phyloP scores from a whole-genome alignment of 2,888 invertebrate species.

The Ecliptopera silaceata region DNA sequence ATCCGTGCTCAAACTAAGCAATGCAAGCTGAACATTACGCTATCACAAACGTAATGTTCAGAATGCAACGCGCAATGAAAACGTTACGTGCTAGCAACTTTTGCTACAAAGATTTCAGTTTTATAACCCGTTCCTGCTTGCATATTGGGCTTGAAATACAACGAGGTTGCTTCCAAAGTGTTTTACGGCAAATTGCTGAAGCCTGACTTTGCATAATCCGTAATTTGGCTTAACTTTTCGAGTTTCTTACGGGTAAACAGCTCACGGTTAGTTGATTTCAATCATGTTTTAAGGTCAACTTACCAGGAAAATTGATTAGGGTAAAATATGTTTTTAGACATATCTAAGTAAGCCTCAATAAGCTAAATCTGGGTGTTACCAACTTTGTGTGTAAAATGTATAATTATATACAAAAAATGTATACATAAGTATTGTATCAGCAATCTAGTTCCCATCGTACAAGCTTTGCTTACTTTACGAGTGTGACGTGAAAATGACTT shows the following conservation, averaged over 20 bases:
- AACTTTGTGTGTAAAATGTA: too few species aligned
- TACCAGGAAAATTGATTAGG: too few species aligned
- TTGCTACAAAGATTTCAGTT: constrained; percentile 47
- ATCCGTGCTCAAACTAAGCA: constrained; percentile 41
- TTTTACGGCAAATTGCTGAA: constrained; percentile 18
- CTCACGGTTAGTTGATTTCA: not conserved
- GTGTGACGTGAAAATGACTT: too few species aligned
- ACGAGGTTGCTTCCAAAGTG: constrained; percentile 23
- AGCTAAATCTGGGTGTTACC: too few species aligned
- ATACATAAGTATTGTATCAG: too few species aligned
- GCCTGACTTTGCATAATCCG: constrained; percentile 25
- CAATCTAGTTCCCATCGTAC: too few species aligned
- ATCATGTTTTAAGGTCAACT: too few species aligned
- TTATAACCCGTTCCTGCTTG: constrained; percentile 51
- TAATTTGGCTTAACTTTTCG: constrained; percentile 30
- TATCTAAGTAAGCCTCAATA: too few species aligned
- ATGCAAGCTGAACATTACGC: constrained; percentile 50
- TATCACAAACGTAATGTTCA: constrained; percentile 53
- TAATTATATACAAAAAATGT: too few species aligned
- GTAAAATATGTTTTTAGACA: too few species aligned
- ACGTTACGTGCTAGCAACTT: constrained; percentile 51
- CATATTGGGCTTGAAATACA: constrained; percentile 40
- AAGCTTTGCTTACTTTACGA: too few species aligned
- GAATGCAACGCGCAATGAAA: constrained; percentile 52
- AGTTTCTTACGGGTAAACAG: constrained; percentile 18